phyloP scores from a whole-genome alignment of 2,888 invertebrate genomes.

The Eristalis intricaria region DNA sequence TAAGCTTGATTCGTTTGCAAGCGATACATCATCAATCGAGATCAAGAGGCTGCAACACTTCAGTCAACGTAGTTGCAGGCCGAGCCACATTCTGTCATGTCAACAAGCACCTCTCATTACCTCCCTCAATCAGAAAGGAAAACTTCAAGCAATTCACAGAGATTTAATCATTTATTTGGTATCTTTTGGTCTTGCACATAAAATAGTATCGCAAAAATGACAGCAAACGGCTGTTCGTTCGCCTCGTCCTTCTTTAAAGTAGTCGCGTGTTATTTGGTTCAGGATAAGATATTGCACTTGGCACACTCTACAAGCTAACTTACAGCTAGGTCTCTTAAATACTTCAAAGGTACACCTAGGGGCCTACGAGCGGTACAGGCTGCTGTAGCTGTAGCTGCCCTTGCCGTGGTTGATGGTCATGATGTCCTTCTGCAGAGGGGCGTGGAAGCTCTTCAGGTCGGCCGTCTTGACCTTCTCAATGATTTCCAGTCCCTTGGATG shows the following conservation, averaged over 20 bases:
- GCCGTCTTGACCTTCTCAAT: constrained; percentile 18
- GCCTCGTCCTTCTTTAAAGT: neutral
- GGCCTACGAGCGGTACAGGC: constrained; percentile 73
- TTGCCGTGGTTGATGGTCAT: constrained; percentile 78
- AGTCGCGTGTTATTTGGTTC: constrained; percentile 19
- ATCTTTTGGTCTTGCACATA: constrained; percentile 2
- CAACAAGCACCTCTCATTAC: neutral
- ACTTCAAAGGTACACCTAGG: neutral
- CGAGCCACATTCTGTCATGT: too few relatives aligned
- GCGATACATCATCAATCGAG: too few relatives aligned
- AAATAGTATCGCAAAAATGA: neutral
- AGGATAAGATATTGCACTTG: constrained; percentile 24
- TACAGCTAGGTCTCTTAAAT: constrained; percentile 8
- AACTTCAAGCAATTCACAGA: neutral
- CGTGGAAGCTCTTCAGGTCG: constrained; percentile 38
- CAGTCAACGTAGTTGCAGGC: too few relatives aligned
- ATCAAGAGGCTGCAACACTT: too few relatives aligned
- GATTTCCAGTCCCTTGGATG: constrained; percentile 19
- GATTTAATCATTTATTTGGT: constrained; percentile 14
- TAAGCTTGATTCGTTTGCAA: too few relatives aligned
- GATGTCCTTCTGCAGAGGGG: constrained; percentile 41
- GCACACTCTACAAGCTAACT: neutral
- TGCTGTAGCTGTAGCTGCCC: constrained; percentile 80
- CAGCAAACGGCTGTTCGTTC: neutral
- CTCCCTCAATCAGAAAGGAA: neutral